Conservation (phyloP, 2,797 vertebrate species). For the Gallinago nigripennis region DNA sequence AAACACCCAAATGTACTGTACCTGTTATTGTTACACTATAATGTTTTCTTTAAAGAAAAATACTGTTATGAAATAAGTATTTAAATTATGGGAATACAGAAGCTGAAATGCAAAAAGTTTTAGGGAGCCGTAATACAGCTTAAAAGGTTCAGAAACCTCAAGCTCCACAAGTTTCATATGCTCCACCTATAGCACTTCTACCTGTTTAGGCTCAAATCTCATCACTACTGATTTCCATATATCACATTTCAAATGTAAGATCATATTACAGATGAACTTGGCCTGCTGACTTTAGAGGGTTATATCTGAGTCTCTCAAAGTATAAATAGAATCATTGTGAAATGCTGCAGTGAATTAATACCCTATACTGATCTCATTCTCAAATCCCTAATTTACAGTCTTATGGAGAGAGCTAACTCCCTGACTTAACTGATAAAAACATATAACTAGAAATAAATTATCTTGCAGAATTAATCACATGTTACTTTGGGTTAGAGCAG, state of each 20-base stretch:
- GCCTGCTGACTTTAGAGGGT: neutral
- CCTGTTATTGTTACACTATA: neutral
- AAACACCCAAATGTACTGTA: neutral
- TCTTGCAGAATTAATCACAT: neutral
- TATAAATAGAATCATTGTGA: conserved; percentile 10
- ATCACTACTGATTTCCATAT: neutral
- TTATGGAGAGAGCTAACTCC: neutral
- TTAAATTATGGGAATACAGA: neutral
- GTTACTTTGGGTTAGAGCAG: neutral
- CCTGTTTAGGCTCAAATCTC: neutral
- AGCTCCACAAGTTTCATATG: neutral
- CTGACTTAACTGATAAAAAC: conserved; percentile 21
- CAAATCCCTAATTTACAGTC: conserved; percentile 32
- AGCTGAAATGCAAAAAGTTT: neutral
- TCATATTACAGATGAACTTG: neutral
- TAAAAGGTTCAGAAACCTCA: neutral
- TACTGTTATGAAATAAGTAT: neutral
- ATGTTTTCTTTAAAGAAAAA: neutral
- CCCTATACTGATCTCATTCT: neutral
- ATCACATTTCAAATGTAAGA: neutral
- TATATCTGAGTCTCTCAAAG: neutral
- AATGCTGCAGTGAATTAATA: conserved; percentile 15
- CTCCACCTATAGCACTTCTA: neutral
- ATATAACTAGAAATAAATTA: conserved; percentile 22
- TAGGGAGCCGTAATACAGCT: neutral